phyloP scores from a whole-genome alignment of 2,797 vertebrate genomes.

The Melopsittacus undulatus region DNA sequence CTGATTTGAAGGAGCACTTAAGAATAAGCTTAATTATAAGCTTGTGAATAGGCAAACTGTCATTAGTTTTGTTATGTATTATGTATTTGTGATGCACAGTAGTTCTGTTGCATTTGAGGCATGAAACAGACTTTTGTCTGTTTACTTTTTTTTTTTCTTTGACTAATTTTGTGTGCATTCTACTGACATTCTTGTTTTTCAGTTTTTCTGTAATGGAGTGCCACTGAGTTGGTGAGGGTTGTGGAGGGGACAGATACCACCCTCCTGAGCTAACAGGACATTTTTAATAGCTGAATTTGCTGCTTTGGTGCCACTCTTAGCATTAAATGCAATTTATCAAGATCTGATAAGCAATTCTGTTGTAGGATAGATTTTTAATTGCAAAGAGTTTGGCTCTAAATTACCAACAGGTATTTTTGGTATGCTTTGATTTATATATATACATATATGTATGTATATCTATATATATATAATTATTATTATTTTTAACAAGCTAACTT shows the following conservation, averaged over 20 bases:
- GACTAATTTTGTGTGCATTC: neutral
- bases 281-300: neutral
- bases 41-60: neutral
- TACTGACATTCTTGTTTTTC: neutral
- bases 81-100: neutral
- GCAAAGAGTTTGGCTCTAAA: neutral
- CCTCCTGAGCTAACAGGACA: neutral
- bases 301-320: neutral
- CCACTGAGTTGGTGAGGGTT: neutral
- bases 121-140: neutral
- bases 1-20: neutral
- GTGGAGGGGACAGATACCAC: fast-evolving
- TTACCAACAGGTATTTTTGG: neutral
- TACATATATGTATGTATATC: no score
- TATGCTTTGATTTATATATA: neutral
- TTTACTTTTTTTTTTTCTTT: neutral
- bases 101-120: neutral
- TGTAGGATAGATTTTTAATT: neutral
- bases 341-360: neutral
- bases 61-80: neutral
- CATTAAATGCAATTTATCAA: neutral
- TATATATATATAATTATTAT: no score
- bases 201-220: neutral
- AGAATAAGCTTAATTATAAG: neutral
- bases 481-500: neutral